Percentiles rank a stretch among this genome's conserved stretches.
Conservation (phyloP, 2,113 vertebrate species). For the Plecotus auritus region DNA sequence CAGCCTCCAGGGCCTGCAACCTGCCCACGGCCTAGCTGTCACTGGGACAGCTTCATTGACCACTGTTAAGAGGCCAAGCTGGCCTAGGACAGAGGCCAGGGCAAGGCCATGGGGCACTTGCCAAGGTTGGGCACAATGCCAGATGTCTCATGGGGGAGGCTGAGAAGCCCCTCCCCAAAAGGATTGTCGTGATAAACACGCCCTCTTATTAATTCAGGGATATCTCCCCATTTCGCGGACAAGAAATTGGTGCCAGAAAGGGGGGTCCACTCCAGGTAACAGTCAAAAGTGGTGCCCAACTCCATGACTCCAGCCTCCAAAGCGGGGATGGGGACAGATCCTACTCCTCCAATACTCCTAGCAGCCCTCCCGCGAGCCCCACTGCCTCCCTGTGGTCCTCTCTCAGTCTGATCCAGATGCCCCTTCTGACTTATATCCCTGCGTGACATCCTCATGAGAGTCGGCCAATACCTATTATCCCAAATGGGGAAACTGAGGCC, state of each 20-base stretch:
- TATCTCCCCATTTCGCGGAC: not conserved
- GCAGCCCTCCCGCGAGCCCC: not conserved
- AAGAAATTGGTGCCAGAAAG: not conserved
- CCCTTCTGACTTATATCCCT: not conserved
- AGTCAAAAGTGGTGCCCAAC: not conserved
- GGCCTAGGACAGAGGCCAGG: slow-evolving; percentile 33
- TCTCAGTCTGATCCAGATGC: not conserved
- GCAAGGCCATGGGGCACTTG: slow-evolving; percentile 32
- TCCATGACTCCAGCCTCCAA: not conserved
- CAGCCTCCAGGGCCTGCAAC: slow-evolving; percentile 57
- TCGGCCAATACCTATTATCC: not conserved
- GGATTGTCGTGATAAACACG: not conserved
- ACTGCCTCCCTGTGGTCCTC: not conserved
- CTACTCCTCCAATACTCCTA: not conserved
- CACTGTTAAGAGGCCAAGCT: slow-evolving; percentile 29
- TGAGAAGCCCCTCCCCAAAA: not conserved
- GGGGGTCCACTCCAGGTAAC: not conserved
- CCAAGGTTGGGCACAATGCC: not conserved
- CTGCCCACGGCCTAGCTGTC: slow-evolving; percentile 64
- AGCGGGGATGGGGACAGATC: not conserved
- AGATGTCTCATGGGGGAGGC: not conserved
- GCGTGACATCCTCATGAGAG: not conserved
- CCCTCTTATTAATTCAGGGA: not conserved
- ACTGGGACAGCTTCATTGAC: slow-evolving; percentile 63
- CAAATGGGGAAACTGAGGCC: slow-evolving; percentile 16